A percentile compares a stretch with the other conserved stretches of the same genome.
These are phyloP conservation scores for Megaceryle alcyon DNA, from an alignment of 2,797 vertebrate species.

Conservation along the genomic window DNA sequence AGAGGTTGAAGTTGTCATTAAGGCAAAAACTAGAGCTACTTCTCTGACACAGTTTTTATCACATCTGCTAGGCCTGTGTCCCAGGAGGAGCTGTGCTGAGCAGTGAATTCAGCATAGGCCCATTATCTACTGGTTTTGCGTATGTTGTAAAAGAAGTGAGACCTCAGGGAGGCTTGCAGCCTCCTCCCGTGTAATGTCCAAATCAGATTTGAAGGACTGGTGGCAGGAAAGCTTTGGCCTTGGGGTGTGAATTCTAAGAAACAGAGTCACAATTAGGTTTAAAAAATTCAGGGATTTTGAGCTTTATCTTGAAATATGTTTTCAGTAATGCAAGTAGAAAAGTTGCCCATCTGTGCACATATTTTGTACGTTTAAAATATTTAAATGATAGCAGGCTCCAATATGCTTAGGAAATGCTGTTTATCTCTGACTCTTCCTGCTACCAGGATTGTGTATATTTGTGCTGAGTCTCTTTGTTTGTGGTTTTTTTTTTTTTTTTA, in stretches of 20 bases:
- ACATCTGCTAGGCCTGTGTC: conserved; percentile 81
- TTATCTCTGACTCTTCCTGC: conserved; percentile 64
- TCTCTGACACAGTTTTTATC: conserved; percentile 80
- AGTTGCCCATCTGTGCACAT: conserved; percentile 81
- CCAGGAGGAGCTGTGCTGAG: conserved; percentile 78
- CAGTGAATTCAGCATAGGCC: conserved; percentile 78
- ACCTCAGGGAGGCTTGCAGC: conserved; percentile 80
- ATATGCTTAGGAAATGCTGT: conserved; percentile 72
- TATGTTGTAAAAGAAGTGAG: conserved; percentile 73
- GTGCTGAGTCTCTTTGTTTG: background rate
- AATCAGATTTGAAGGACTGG: conserved; percentile 80
- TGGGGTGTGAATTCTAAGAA: conserved; percentile 81
- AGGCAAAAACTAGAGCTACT: conserved; percentile 80
- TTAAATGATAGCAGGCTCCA: conserved; percentile 76
- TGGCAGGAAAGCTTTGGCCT: conserved; percentile 83
- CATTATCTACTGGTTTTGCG: conserved; percentile 79
- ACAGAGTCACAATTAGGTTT: conserved; percentile 81
- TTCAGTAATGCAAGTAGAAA: conserved; percentile 74
- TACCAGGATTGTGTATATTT: background rate
- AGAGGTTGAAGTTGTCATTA: conserved; percentile 83
- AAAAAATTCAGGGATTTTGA: conserved; percentile 85
- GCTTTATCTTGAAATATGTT: conserved; percentile 79
- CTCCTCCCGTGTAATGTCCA: conserved; percentile 81
- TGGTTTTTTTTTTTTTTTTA: background rate
- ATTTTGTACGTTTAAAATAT: conserved; percentile 77